Evolutionary conservation across 2,888 invertebrate species (phyloP), one percentile per base, ranked within the genome.

Genomic region (Euzetes globulus): DNA sequence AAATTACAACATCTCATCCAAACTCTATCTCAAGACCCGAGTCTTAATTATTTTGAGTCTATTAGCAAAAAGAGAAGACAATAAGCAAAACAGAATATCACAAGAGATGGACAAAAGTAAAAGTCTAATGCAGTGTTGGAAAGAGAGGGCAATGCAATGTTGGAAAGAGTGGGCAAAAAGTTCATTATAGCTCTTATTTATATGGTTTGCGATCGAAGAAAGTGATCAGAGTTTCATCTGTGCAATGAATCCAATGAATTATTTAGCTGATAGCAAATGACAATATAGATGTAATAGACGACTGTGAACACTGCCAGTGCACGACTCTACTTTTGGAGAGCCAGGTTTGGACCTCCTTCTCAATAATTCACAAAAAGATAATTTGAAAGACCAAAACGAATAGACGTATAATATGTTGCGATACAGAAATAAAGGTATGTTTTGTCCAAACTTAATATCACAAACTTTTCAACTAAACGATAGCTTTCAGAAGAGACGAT

Each of bases 181-280:
- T 70, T 70, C 70, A 70, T 70, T 70, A 70, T 70, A 70, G 70
- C 70, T 70, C 47, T 70, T 70, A 70, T 70, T 70, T 70, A 70
- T 70, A 45, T 70, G 70, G 22, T 25, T 70, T 47, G 15, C 41
- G 47, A 70, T 70, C 33, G 47, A 70, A 70, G 70, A 70, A 70
- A 70, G 45, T 70, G 70, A 70, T 70, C 70, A 70, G 37, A 70
- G 70, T 13, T 70, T 70, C 70, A 41, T 41, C n/a, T 68, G 68
- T 37, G 60, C 60, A 60, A 68, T 45, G 47, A 45, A 45, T 70
- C 45, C 47, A 70, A 70, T 70, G 70, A 70, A 70, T 70, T 70
- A 70, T 70, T 70, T 70, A 70, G 70, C 47, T 70, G 47, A 70
- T 70, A 70, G 70, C 70, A 70, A 68, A 70, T 70, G 70, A 70